Evolutionary conservation across 2,888 invertebrate genomes (phyloP), one percentile per base, ranked within the genome.

Genomic region (Ichneumoninae sp.): DNA sequence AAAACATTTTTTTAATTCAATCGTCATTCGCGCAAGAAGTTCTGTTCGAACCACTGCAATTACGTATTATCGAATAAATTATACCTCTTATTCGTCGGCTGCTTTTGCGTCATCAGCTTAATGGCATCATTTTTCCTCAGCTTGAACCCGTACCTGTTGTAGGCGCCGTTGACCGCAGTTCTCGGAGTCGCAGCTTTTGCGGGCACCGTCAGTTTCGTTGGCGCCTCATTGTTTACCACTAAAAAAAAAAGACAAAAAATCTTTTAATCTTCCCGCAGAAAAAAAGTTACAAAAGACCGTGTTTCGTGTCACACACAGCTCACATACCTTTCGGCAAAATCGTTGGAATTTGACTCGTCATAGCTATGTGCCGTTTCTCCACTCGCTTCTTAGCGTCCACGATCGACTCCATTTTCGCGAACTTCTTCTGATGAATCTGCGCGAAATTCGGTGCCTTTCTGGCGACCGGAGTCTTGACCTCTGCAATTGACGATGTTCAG

Each of bases 381-480:
- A 93, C 81, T 69, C 93, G 86, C 84, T 88, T 89, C 68, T 90
- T 91, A 3, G 89, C 90, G 89, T 97, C 96, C 60, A 94, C 93
- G 19, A 97, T 91, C 16, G 96, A 96, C 93, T 97, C 96, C 96
- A 97, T 96, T 93, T 95, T 95, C 40, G 94, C 94, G 89, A 96
- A 96, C 75, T 95, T 94, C 88, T 94, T 95, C 91, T 96, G 94
- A 90, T 97, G 97, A 74, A 97, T 94, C 4, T 95, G 95, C 0
- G 95, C 95, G 91, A 97, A 97, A 93, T 97, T 96, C 0, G 97
- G 97, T 90, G 96, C 92, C 93, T 95, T 96, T 5, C 94, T 95
- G 66, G 95, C 80, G 0, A 85, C 78, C 13, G 89, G 88, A 22
- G 86, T 86, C 71, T 89, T 92, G n/a, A 40, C n/a, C 19, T 84